Evolutionary conservation across 2,888 invertebrate genomes (phyloP).

Genomic region (Cheilosia vulpina): DNA sequence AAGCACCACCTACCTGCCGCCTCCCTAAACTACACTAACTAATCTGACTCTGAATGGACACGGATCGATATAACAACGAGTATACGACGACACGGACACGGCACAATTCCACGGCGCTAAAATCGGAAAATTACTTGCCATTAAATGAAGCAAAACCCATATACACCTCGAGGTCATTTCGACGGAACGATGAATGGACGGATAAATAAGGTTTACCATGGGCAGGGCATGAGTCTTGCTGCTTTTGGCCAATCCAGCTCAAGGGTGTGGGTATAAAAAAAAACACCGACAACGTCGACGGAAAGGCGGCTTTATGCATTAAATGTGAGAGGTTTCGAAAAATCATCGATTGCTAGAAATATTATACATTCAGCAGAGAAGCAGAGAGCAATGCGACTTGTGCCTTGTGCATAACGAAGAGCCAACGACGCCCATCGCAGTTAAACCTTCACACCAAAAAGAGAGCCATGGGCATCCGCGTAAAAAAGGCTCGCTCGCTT

Average conservation of each 20-base stretch:
- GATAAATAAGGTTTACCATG: constrained; percentile 74
- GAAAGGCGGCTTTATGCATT: constrained; percentile 52
- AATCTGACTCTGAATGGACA: constrained; percentile 66
- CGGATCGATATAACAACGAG: constrained; percentile 52
- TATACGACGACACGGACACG: constrained; percentile 26
- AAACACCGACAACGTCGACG: constrained; percentile 5
- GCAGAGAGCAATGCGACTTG: constrained; percentile 62
- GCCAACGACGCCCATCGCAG: constrained; percentile 71
- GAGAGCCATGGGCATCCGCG: constrained; percentile 70
- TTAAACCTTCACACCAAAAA: constrained; percentile 72
- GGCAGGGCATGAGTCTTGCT: constrained; percentile 58
- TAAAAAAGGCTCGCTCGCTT: constrained; percentile 40
- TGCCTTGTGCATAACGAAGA: constrained; percentile 68
- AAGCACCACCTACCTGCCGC: constrained; percentile 5
- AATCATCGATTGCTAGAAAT: constrained; percentile 75
- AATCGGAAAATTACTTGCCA: constrained; percentile 71
- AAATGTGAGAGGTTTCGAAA: constrained; percentile 63
- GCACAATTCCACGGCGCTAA: constrained; percentile 69
- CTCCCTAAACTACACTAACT: constrained; percentile 56
- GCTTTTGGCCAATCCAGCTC: constrained; percentile 57
- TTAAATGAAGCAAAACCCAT: constrained; percentile 72
- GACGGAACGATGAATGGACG: constrained; percentile 72
- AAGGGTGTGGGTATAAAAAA: constrained; percentile 48
- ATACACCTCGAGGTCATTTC: constrained; percentile 74
- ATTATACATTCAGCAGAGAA: constrained; percentile 68